Evolutionary conservation across 2,888 invertebrate species (phyloP).

Genomic region (Nomada fabriciana): DNA sequence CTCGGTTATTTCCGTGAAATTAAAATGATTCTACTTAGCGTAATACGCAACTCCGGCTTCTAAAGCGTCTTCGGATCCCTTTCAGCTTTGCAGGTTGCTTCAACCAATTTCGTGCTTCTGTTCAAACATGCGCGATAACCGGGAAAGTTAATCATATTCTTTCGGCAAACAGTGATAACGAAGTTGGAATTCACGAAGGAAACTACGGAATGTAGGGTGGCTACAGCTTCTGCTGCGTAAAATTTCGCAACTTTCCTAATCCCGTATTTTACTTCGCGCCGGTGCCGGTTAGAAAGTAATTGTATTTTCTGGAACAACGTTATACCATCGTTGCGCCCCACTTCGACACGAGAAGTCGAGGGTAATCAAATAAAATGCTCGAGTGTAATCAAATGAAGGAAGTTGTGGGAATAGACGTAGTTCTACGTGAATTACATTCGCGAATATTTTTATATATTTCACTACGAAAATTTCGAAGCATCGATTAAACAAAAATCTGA

Average conservation of each 20-base stretch:
- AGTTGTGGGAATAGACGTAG: constrained; percentile 43
- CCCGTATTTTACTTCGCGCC: constrained; percentile 4
- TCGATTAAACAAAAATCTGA: constrained; percentile 47
- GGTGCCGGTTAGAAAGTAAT: constrained; percentile 21
- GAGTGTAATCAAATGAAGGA: constrained; percentile 52
- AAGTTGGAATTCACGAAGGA: constrained; percentile 9
- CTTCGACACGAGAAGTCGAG: background rate
- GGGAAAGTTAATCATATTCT: background rate
- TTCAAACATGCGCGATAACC: background rate
- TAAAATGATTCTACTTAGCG: background rate
- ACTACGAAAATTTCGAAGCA: constrained; percentile 29
- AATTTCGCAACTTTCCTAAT: constrained; percentile 15
- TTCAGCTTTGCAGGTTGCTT: too few relatives aligned
- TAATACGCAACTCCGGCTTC: background rate
- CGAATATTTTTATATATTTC: constrained; percentile 10
- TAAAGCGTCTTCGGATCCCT: background rate
- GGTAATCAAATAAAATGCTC: background rate
- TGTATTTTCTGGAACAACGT: constrained; percentile 13
- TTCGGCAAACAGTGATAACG: constrained; percentile 15
- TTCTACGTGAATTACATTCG: constrained; percentile 31
- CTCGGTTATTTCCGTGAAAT: background rate
- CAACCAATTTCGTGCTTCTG: background rate
- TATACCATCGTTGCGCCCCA: constrained; percentile 2
- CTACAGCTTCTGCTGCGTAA: background rate
- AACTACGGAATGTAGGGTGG: background rate